A percentile compares a stretch with the other conserved stretches of the same genome.
Conservation (phyloP, 2,113 vertebrate species). For the Neodon shergylaensis region DNA sequence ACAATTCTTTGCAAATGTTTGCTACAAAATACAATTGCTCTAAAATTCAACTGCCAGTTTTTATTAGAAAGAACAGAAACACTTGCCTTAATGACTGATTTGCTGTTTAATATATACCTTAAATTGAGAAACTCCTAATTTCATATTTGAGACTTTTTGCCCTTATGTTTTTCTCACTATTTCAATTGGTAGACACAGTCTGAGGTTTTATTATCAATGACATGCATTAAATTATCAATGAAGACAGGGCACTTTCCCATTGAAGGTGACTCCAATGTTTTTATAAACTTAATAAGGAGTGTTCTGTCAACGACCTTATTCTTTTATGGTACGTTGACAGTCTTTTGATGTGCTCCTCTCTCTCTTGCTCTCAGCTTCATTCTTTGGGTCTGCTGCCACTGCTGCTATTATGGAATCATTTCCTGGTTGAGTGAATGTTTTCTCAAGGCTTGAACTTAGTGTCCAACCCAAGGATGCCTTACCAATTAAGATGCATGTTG, state of each 20-base stretch:
- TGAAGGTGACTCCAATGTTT: constrained; percentile 79
- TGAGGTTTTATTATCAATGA: constrained; percentile 71
- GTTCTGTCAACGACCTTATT: constrained; percentile 70
- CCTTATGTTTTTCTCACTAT: constrained; percentile 4
- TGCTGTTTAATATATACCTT: constrained; percentile 58
- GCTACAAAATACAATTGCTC: not conserved
- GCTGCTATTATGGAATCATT: constrained; percentile 71
- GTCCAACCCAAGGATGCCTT: constrained; percentile 57
- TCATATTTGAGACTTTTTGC: constrained; percentile 27
- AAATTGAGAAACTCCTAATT: constrained; percentile 39
- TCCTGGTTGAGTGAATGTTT: constrained; percentile 76
- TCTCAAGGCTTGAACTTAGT: constrained; percentile 71
- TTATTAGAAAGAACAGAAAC: not conserved
- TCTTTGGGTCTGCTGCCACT: constrained; percentile 25
- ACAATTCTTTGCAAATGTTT: not conserved
- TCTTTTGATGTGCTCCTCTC: constrained; percentile 67
- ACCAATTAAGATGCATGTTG: constrained; percentile 64
- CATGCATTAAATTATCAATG: constrained; percentile 76
- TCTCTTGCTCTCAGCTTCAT: constrained; percentile 47
- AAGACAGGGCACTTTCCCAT: constrained; percentile 60
- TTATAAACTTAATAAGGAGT: constrained; percentile 73
- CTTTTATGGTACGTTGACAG: constrained; percentile 41
- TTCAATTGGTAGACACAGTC: constrained; percentile 49
- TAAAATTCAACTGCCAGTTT: not conserved
- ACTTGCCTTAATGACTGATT: not conserved